Evolutionary conservation across 2,888 invertebrate species (phyloP), one percentile per base, ranked within the genome.

Genomic region (Heliconius charithonia): DNA sequence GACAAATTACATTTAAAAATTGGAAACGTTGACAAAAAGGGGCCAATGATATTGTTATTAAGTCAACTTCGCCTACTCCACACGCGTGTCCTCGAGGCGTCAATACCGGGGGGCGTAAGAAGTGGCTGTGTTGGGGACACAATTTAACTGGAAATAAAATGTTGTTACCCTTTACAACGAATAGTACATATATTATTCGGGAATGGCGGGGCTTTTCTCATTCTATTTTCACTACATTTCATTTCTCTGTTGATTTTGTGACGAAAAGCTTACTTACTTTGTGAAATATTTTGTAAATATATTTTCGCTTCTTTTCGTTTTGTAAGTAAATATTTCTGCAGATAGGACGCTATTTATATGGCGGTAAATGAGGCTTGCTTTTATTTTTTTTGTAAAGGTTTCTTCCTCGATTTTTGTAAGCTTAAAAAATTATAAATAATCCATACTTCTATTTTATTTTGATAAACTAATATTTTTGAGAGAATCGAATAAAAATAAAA

Each of bases 71-170:
- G 88, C 87, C 84, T 76, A 76, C 74, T 79, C 56, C 73, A 88
- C 86, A 88, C 86, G 86, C 85, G 86, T 85, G 83, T 81, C 87
- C 89, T 89, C 81, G 81, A 84, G 88, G 90, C 91, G 86, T 87
- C 89, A 85, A 89, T 88, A 88, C 86, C 56, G 37, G 37, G 32
- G 32, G 37, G 37, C 2, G 37, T 10, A 72, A 89, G 67, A 67
- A 67, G 67, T 67, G 67, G 88, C 89, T 89, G 90, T 91, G 89
- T 90, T 87, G 90, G 87, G 87, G 93, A 93, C 91, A 92, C 93
- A 92, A 94, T 94, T 94, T 93, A 92, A 94, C 90, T 93, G 91
- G 90, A 92, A 94, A 94, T 93, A 93, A 93, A 93, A 93, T 93
- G 93, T 92, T 90, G 91, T 88, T 91, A 90, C 91, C 93, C 92